Conservation (phyloP, 64 coral and sea anemone species). For the Cladopsammia gracilis region DNA sequence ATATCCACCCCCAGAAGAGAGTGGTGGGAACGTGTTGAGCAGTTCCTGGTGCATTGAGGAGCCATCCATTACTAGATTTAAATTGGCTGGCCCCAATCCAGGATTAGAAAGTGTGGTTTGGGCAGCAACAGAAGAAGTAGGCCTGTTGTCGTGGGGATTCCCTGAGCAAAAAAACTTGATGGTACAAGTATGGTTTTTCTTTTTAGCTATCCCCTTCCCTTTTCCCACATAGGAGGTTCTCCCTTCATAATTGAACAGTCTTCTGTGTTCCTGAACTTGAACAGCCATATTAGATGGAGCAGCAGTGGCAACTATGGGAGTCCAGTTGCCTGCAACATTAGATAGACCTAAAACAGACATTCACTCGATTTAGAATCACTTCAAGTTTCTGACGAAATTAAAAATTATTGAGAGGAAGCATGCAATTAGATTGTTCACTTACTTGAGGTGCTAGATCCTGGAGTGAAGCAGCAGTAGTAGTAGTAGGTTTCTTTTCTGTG, state of each 20-base stretch:
- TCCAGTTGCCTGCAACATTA: not conserved
- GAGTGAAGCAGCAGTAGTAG: no score
- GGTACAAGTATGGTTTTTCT: slow-evolving; percentile 16
- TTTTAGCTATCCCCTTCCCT: slow-evolving; percentile 48
- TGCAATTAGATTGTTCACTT: not conserved
- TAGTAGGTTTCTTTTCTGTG: not conserved
- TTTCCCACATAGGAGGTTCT: slow-evolving; percentile 34
- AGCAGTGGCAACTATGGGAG: not conserved
- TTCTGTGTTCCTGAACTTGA: slow-evolving; percentile 53
- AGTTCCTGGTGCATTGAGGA: slow-evolving; percentile 34
- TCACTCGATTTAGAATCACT: not conserved
- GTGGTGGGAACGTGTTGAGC: slow-evolving; percentile 52
- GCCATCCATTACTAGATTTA: slow-evolving; percentile 52
- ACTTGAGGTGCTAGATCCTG: no score
- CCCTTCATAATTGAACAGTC: slow-evolving; percentile 45
- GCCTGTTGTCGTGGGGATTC: slow-evolving; percentile 9
- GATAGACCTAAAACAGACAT: not conserved
- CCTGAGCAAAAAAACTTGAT: slow-evolving; percentile 67
- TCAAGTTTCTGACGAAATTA: not conserved
- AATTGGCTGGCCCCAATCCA: slow-evolving; percentile 62
- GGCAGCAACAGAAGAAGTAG: slow-evolving; percentile 35
- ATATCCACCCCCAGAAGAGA: slow-evolving; percentile 64
- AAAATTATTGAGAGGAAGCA: not conserved
- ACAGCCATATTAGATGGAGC: slow-evolving; percentile 1
- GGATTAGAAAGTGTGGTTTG: slow-evolving; percentile 41